Base-by-base conservation (phyloP, 2,797 vertebrate species). In the Hozukius guyotensis region DNA sequence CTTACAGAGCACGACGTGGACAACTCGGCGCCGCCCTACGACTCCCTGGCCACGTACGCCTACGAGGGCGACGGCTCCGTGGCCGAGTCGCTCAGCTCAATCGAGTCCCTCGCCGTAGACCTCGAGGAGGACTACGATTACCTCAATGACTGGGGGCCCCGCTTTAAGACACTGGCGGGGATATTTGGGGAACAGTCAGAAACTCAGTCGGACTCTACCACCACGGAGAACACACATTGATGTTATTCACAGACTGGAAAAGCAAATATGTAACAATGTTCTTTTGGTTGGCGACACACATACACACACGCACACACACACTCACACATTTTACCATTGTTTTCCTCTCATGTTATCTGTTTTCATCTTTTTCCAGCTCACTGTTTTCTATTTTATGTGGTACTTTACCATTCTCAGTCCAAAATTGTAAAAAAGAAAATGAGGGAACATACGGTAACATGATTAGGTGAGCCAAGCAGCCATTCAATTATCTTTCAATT, bases 41-140 rank as follows among this genome's bases (percentile, higher is more conserved):
- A 99, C 92, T 99, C 98, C 7, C 81, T 99, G 94, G 98, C 97
- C 60, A 99, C 98, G 0, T 99, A 98, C 8, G 99, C 98, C 14
- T 99, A 99, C 11, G 99, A 99, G 93, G 99, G 99, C 29, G 95
- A 96, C 0, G 98, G 98, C 62, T 99, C 99, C 0, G 94, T 96
- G 57, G 99, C 98, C 0, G 98, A 98, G 87, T 99, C 98, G 11
- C 97, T 99, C 53, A 99, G 98, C 92, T 98, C 98, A 27, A 97
- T 99, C 88, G 97, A 98, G 78, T 98, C 98, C 4, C 80, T 96
- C 31, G 92, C 93, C 22, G 89, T 94, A 1, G 98, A 98, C 25
- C 90, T 86, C 0, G 97, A 99, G 83, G 97, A 98, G 90, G 97
- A 99, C 95, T 99, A 97, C 6, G 97, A 98, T 90, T 99, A 98